A percentile compares a stretch with the other conserved stretches of the same genome.
Evolutionary conservation across 2,113 vertebrate species (phyloP).

Genomic region (Brachypodius melanocephalos): DNA sequence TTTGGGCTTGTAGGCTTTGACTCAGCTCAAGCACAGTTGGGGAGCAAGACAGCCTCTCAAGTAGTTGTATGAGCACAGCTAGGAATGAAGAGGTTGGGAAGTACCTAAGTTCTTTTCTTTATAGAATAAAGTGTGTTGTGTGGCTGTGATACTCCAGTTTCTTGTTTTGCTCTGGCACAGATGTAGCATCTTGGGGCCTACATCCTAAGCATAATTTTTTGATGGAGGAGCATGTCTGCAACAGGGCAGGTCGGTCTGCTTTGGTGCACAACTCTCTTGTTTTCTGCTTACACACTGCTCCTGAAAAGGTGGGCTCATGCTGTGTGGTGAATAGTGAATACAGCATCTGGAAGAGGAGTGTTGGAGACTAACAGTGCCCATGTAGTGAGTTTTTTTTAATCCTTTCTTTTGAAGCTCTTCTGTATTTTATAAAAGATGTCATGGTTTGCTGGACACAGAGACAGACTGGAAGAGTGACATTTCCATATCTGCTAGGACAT

Average conservation of each 20-base stretch:
- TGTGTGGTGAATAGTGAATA: background rate
- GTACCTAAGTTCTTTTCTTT: background rate
- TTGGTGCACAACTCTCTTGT: background rate
- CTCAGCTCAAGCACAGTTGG: background rate
- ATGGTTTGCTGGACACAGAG: background rate
- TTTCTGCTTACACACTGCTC: background rate
- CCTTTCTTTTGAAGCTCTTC: background rate
- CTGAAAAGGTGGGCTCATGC: background rate
- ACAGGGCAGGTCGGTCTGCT: background rate
- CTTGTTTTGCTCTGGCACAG: background rate
- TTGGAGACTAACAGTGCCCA: background rate
- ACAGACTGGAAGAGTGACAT: background rate
- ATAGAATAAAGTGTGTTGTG: background rate
- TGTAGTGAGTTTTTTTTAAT: background rate
- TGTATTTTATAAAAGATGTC: background rate
- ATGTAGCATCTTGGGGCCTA: fast-evolving
- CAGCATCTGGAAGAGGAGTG: background rate
- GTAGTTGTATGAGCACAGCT: background rate
- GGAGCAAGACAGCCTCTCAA: background rate
- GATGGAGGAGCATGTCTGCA: background rate
- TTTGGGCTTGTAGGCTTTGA: fast-evolving
- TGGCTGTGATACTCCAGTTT: background rate
- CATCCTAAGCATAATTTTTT: background rate
- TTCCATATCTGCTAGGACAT: background rate
- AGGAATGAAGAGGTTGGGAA: background rate